A percentile compares a stretch with the other conserved stretches of the same genome.
These are phyloP conservation scores for Coptotermes formosanus DNA, from an alignment of 1,140 invertebrate species.

Conservation along the genomic window DNA sequence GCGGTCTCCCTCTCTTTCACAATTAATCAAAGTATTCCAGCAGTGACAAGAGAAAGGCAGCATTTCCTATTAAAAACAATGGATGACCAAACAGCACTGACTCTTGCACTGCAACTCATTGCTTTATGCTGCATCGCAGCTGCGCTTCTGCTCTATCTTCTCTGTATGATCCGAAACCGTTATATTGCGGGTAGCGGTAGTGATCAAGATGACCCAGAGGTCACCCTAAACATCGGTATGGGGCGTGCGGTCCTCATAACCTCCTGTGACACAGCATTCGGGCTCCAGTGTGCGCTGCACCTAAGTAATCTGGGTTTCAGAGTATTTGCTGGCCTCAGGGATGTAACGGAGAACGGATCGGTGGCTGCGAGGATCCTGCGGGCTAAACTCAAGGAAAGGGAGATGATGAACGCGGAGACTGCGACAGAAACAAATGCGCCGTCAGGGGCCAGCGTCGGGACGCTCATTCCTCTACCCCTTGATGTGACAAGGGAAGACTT, in stretches of 20 bases:
- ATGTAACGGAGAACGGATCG: slow-evolving; percentile 39
- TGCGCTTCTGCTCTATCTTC: slow-evolving; percentile 69
- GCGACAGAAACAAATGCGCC: slow-evolving; percentile 43
- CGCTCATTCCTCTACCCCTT: slow-evolving; percentile 65
- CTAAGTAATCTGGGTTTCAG: slow-evolving; percentile 66
- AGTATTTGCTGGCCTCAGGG: slow-evolving; percentile 71
- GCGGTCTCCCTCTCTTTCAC: too few relatives aligned
- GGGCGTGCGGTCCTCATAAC: slow-evolving; percentile 64
- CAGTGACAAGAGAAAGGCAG: too few relatives aligned
- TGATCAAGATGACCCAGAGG: slow-evolving; percentile 35
- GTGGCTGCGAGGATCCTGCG: slow-evolving; percentile 58
- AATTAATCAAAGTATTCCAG: too few relatives aligned
- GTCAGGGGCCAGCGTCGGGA: slow-evolving; percentile 24
- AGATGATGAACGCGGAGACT: not conserved
- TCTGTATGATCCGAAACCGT: slow-evolving; percentile 64
- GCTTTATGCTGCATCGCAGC: slow-evolving; percentile 76
- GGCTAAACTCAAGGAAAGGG: slow-evolving; percentile 48
- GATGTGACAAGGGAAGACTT: slow-evolving; percentile 79
- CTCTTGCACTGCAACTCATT: slow-evolving; percentile 72
- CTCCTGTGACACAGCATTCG: slow-evolving; percentile 70
- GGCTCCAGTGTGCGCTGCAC: slow-evolving; percentile 66
- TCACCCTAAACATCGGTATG: not conserved
- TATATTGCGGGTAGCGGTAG: slow-evolving; percentile 45
- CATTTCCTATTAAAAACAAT: slow-evolving; percentile 46
- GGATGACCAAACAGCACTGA: slow-evolving; percentile 74